phyloP scores from a whole-genome alignment of 1,140 invertebrate genomes.

The Bombus pyrosoma region DNA sequence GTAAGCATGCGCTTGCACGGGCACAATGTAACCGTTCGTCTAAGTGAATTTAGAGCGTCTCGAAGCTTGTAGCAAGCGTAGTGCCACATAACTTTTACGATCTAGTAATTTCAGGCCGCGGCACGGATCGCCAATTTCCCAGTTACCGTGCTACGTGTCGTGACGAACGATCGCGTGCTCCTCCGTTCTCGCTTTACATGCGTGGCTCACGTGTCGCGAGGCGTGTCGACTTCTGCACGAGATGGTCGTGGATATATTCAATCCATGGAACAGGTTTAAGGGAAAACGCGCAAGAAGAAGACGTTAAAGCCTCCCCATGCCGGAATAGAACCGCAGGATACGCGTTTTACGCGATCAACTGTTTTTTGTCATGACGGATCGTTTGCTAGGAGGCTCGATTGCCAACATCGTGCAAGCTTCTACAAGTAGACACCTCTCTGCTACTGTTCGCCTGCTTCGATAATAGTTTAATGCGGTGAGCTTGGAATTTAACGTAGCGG shows the following conservation, averaged over 20 bases:
- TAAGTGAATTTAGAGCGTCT: conserved; percentile 38
- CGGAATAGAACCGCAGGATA: neutral
- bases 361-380: neutral
- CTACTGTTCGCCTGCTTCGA: neutral
- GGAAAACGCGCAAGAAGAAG: conserved; percentile 9
- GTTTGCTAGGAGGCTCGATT: neutral
- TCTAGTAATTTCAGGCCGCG: conserved; percentile 36
- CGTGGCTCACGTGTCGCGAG: conserved; percentile 37
- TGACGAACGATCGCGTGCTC: conserved; percentile 48
- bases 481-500: neutral
- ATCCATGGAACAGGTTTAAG: neutral
- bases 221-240: conserved; percentile 16
- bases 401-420: neutral
- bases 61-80: neutral
- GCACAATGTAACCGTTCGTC: neutral
- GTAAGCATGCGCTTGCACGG: neutral
- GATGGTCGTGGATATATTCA: neutral
- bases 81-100: conserved; percentile 38
- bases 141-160: conserved; percentile 40
- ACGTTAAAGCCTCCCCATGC: neutral
- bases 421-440: neutral
- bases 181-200: conserved; percentile 13
- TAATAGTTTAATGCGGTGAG: neutral
- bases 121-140: conserved; percentile 27
- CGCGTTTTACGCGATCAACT: conserved; percentile 3